Evolutionary conservation across 2,888 invertebrate genomes (phyloP), one percentile per base, ranked within the genome.

Genomic region (Dicycla oo): DNA sequence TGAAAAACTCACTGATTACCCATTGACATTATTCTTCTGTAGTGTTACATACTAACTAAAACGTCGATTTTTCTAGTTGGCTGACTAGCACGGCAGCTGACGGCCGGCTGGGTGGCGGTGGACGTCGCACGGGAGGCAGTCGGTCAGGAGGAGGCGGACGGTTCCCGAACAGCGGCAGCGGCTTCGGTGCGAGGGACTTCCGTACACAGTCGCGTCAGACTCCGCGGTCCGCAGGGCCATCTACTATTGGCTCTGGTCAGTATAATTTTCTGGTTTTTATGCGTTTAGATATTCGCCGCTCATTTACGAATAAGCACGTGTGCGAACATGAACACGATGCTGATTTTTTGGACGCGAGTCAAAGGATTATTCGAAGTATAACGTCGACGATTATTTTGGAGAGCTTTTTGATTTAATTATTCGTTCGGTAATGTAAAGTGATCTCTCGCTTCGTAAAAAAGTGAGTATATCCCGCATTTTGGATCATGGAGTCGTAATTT

Each of bases 31-130:
- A 26, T 26, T n/a, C 15, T 54, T 20, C 3, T 62, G 53, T 61
- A 53, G 30, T 15, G 10, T 18, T 23, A 11, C 15, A 11, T 43
- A 40, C 8, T 79, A 49, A 78, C 2, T 34, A 20, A 47, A 69
- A 18, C 43, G 1, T 56, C 0, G 11, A 23, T 38, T 38, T 26
- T 73, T 43, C 20, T 84, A 96, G 96, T 81, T 96, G 96, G 96
- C 89, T 93, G 90, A 94, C 94, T 56, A 98, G 96, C 98, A 90
- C 96, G 74, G 95, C 95, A 97, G 96, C 98, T 66, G 98, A 98
- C 89, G 97, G 97, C 13, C 97, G 98, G 87, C 97, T 97, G 72
- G 96, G 97, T 85, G 98, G 98, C 89, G 97, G 95, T 84, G 94
- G 93, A 13, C 94, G 97, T n/a, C 96, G 97, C 88, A 96, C 97